phyloP scores from a whole-genome alignment of 2,888 invertebrate genomes.

The Stegophylla sp. region DNA sequence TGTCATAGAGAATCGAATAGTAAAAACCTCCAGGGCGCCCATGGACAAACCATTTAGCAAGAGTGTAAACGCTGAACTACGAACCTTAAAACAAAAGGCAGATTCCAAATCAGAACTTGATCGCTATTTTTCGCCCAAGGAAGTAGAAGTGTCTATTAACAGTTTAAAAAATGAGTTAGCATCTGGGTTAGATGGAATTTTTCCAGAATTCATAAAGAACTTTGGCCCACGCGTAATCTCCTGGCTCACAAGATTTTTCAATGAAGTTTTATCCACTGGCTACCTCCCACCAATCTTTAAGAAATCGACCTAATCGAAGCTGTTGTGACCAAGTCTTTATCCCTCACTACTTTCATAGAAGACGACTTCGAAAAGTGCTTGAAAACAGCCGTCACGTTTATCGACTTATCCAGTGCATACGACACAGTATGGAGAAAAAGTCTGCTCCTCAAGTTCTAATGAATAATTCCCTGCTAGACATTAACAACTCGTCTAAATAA shows the following conservation, averaged over 20 bases:
- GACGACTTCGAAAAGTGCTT: constrained; percentile 53
- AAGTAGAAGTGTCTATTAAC: neutral
- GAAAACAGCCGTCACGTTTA: constrained; percentile 51
- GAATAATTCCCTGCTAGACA: constrained; percentile 34
- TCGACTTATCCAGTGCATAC: constrained; percentile 43
- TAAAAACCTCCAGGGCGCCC: neutral
- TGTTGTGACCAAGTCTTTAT: constrained; percentile 58
- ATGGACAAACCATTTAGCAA: neutral
- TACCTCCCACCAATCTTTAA: too few relatives aligned
- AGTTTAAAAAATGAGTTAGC: neutral
- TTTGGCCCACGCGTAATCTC: neutral
- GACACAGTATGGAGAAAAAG: constrained; percentile 40
- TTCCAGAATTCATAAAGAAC: neutral
- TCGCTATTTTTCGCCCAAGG: neutral
- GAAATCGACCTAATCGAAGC: constrained; percentile 33
- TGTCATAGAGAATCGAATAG: neutral
- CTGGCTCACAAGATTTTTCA: neutral
- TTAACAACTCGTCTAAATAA: neutral
- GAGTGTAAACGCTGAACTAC: neutral
- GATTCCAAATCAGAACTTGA: neutral
- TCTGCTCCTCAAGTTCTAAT: constrained; percentile 37
- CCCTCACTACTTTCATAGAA: constrained; percentile 55
- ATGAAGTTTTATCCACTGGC: too few relatives aligned
- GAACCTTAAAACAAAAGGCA: neutral
- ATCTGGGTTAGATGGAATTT: neutral